Evolutionary conservation across 2,797 vertebrate species (phyloP).

Genomic region (Spinus pinus): DNA sequence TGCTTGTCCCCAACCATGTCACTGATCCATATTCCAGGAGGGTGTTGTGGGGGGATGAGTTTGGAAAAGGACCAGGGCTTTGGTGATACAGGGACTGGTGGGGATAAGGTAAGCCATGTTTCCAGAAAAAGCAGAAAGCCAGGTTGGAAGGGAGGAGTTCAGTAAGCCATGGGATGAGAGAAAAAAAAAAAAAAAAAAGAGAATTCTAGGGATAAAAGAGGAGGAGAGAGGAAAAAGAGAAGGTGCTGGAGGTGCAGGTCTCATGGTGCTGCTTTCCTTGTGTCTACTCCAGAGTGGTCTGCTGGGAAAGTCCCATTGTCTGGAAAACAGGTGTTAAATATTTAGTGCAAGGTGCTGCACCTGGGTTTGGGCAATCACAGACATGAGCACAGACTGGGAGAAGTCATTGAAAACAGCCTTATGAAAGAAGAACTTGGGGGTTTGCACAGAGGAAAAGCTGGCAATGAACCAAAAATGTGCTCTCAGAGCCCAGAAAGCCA

Average conservation of each 20-base stretch:
- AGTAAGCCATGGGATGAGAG: neutral
- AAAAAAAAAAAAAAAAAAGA: neutral
- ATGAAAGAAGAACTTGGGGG: neutral
- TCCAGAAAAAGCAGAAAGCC: neutral
- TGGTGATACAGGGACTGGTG: neutral
- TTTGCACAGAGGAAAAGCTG: neutral
- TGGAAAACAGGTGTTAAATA: neutral
- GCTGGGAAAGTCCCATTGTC: neutral
- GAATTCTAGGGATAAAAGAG: neutral
- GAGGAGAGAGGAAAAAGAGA: neutral
- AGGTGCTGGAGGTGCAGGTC: neutral
- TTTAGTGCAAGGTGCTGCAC: neutral
- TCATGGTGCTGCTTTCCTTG: neutral
- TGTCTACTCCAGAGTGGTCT: neutral
- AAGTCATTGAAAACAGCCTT: neutral
- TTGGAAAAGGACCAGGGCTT: neutral
- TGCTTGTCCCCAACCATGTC: neutral
- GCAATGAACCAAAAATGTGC: neutral
- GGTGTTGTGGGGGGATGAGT: neutral
- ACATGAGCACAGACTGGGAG: neutral
- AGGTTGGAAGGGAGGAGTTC: neutral
- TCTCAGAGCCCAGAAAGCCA: neutral
- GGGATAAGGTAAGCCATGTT: neutral
- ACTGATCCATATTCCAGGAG: neutral
- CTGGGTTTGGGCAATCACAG: neutral